phyloP scores from a whole-genome alignment of 2,888 invertebrate genomes.

The Pecten maximus region DNA sequence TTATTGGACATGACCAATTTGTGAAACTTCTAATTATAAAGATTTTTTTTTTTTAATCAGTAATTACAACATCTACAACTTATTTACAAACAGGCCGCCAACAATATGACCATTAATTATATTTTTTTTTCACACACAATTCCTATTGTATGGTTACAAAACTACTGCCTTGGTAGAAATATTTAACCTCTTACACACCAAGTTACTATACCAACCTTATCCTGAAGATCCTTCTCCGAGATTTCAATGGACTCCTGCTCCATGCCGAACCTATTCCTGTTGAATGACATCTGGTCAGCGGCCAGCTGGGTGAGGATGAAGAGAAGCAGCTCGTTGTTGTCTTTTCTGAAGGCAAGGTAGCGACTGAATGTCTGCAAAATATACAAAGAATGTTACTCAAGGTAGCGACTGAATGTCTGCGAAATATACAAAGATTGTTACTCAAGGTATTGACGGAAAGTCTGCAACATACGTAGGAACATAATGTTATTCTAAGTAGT shows the following conservation, averaged over 20 bases:
- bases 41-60: too few species aligned
- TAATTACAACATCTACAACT: too few species aligned
- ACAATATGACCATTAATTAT: too few species aligned
- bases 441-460: background rate
- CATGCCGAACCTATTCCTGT: constrained; percentile 83
- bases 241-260: constrained; percentile 90
- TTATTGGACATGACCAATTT: too few species aligned
- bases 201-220: constrained; percentile 84
- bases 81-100: too few species aligned
- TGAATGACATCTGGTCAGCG: constrained; percentile 93
- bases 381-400: background rate
- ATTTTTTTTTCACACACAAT: too few species aligned
- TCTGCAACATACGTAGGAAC: too few species aligned
- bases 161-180: too few species aligned
- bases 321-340: constrained; percentile 97
- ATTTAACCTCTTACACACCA: too few species aligned
- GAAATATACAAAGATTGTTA: background rate
- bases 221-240: constrained; percentile 91
- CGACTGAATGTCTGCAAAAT: constrained; percentile 92
- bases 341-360: constrained; percentile 95
- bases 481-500: too few species aligned
- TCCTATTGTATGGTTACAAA: too few species aligned
- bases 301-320: constrained; percentile 96
- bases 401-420: background rate
- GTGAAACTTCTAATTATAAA: too few species aligned